Percentiles rank a stretch among this genome's conserved stretches.
Evolutionary conservation across 2,797 vertebrate species (phyloP).

Genomic region (Pipistrellus kuhlii): DNA sequence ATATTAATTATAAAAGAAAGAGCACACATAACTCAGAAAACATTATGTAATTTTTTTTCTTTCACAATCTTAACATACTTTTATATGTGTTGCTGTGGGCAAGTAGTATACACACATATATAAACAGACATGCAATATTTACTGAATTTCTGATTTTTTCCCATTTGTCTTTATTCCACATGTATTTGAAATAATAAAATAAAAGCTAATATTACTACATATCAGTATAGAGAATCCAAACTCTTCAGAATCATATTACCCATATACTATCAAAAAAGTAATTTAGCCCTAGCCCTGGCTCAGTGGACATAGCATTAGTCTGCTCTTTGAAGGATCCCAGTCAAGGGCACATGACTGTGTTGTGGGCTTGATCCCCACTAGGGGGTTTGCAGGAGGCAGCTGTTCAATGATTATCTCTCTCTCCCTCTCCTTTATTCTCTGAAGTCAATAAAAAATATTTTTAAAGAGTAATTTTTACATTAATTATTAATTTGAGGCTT

Average conservation of each 20-base stretch:
- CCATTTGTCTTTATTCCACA: background rate
- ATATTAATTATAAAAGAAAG: background rate
- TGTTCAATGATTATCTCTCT: no score
- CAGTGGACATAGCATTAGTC: no score
- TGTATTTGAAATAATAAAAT: background rate
- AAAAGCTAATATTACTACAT: background rate
- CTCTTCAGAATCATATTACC: background rate
- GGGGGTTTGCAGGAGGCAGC: no score
- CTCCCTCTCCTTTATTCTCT: no score
- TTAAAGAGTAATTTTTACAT: background rate
- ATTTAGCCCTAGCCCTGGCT: background rate
- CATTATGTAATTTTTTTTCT: background rate
- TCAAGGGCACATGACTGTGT: no score
- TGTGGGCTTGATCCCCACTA: no score
- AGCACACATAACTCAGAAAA: conserved; percentile 5
- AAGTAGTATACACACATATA: background rate
- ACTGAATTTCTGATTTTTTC: conserved; percentile 33
- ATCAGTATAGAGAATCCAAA: background rate
- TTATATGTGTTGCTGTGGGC: background rate
- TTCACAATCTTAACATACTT: background rate
- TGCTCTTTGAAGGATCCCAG: no score
- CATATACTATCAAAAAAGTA: background rate
- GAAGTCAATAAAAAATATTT: no score
- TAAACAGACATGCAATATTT: background rate
- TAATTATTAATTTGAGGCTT: background rate